Base-by-base conservation (phyloP, 2,113 vertebrate species). In the Menura novaehollandiae region DNA sequence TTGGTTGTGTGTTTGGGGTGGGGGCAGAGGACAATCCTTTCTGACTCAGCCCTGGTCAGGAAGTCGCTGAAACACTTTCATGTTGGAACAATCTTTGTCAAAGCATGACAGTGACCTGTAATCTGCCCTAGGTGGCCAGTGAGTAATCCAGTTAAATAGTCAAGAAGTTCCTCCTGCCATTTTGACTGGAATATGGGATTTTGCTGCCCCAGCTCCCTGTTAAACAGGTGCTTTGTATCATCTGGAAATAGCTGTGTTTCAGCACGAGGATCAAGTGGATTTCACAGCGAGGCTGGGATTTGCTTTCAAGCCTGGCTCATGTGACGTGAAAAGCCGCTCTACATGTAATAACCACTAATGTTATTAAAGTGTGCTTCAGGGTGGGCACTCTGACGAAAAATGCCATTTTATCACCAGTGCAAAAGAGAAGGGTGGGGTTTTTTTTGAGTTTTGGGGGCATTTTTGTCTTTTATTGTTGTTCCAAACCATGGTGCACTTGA, bases 231-330 rank as follows among this genome's bases (percentile, higher is more conserved):
- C 76, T 94, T 74, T 66, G 15, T 56, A 21, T 95, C 94, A 89
- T 93, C 91, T 92, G 94, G 86, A 93, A 96, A 93, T 88, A 80
- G 67, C 88, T 58, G 68, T 11, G 1, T 91, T 95, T 96, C 91
- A 95, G 60, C 93, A 46, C 0, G 0, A 30, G 79, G 91, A 93
- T 96, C 83, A 95, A 96, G 80, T 39, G 86, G 83, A 93, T 95
- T 95, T 92, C 80, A 86, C 1, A 20, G 86, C 6, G 49, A 19
- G 79, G 76, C 83, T 66, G 64, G 46, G 83, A 77, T 51, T 81
- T 59, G 46, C 92, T 93, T 96, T 96, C 79, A 94, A 71, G 92
- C 59, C 81, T 39, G 79, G 79, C 56, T 95, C 18, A 15, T 77
- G 86, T 59, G 86, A 95, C 2, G 8, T 39, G 91, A 76, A 89